These are phyloP conservation scores for Deroplatys truncata DNA, from an alignment of 2,888 invertebrate species.

Conservation along the genomic window DNA sequence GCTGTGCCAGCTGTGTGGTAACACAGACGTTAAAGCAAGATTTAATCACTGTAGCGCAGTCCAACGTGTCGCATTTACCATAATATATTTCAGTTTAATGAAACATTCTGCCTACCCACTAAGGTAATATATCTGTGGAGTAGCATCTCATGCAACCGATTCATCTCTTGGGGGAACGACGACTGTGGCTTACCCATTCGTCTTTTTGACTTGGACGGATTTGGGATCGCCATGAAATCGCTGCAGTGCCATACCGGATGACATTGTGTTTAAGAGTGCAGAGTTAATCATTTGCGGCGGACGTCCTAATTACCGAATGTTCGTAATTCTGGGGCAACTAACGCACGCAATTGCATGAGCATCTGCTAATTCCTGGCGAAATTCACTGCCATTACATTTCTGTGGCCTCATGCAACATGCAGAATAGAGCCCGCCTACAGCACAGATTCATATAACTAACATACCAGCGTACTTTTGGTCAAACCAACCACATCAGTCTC, in stretches of 20 bases:
- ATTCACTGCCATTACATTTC: neutral
- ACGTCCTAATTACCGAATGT: neutral
- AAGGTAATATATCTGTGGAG: too few species aligned
- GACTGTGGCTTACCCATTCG: too few species aligned
- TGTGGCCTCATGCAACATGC: neutral
- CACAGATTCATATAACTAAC: neutral
- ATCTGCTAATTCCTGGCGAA: neutral
- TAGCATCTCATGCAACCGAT: too few species aligned
- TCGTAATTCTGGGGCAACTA: neutral
- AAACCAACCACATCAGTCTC: neutral
- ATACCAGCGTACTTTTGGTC: neutral
- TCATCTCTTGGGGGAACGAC: too few species aligned
- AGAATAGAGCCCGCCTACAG: neutral
- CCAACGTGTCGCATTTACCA: too few species aligned
- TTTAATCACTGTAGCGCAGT: too few species aligned
- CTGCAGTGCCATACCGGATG: neutral
- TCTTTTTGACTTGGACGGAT: neutral
- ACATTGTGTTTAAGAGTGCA: neutral
- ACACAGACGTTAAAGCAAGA: too few species aligned
- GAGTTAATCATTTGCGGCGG: neutral
- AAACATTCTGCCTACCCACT: too few species aligned
- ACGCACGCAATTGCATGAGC: neutral
- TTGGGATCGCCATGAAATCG: neutral
- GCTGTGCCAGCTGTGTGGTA: too few species aligned
- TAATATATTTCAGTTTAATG: too few species aligned